phyloP scores from a whole-genome alignment of 64 coral and sea anemone genomes.

The Orbicella faveolata region DNA sequence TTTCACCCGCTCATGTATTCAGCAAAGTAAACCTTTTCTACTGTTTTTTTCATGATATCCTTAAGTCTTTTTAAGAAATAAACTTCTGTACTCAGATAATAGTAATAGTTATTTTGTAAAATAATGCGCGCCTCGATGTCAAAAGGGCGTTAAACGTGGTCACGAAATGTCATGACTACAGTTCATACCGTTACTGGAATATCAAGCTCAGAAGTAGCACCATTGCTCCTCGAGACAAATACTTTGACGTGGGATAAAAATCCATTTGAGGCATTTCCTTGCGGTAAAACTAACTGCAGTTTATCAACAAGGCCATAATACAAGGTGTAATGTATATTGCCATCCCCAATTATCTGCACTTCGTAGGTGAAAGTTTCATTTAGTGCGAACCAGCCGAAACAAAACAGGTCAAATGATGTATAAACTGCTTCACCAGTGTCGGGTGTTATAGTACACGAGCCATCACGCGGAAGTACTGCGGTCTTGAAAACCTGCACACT shows the following conservation, averaged over 20 bases:
- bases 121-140: no score
- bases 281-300: slow-evolving; percentile 18
- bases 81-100: no score
- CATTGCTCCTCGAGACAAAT: neutral
- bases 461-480: neutral
- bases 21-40: no score
- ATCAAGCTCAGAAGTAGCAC: slow-evolving; percentile 4
- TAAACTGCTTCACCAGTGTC: slow-evolving; percentile 12
- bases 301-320: neutral
- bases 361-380: slow-evolving; percentile 12
- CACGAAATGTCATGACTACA: neutral
- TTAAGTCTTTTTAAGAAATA: no score
- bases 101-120: no score
- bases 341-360: neutral
- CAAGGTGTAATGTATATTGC: neutral
- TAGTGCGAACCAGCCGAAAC: neutral
- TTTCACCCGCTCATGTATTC: no score
- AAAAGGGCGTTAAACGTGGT: neutral
- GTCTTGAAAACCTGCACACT: neutral
- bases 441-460: neutral
- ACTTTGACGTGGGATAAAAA: slow-evolving; percentile 1
- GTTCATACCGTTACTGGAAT: neutral
- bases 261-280: neutral
- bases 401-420: neutral
- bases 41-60: no score